Percentiles rank a stretch among this genome's conserved stretches.
Evolutionary conservation across 2,797 vertebrate species (phyloP).

Genomic region (Parauchenoglanis punctatus): DNA sequence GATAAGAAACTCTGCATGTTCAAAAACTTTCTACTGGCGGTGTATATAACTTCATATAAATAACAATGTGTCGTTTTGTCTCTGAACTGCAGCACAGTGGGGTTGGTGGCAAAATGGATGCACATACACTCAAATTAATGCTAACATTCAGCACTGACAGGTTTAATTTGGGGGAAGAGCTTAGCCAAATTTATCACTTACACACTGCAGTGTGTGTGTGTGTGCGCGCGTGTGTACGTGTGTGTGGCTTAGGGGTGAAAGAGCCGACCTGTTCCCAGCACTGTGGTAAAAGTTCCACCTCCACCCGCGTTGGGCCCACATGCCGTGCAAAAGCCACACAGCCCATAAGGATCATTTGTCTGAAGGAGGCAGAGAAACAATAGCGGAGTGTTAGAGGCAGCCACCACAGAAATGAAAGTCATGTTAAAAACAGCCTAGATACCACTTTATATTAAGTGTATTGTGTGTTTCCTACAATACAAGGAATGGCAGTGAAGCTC

Average conservation of each 20-base stretch:
- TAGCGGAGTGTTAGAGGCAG: slow-evolving; percentile 19
- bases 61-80: neutral
- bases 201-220: neutral
- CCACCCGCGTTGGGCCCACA: slow-evolving; percentile 95
- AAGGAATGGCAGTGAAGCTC: neutral
- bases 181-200: slow-evolving; percentile 11
- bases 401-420: slow-evolving; percentile 14
- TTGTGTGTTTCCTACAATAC: neutral
- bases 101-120: neutral
- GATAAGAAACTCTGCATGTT: neutral
- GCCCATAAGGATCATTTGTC: slow-evolving; percentile 98
- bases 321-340: slow-evolving; percentile 97
- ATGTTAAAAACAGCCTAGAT: slow-evolving; percentile 18
- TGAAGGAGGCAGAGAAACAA: slow-evolving; percentile 64
- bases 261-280: slow-evolving; percentile 96
- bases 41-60: neutral
- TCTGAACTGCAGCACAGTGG: neutral
- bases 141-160: neutral
- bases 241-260: slow-evolving; percentile 3
- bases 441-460: neutral
- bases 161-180: neutral
- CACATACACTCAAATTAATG: neutral
- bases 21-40: neutral
- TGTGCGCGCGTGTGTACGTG: neutral
- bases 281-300: slow-evolving; percentile 97